A percentile compares a stretch with the other conserved stretches of the same genome.
phyloP scores from a whole-genome alignment of 2,797 vertebrate genomes.

The Crenichthys baileyi region DNA sequence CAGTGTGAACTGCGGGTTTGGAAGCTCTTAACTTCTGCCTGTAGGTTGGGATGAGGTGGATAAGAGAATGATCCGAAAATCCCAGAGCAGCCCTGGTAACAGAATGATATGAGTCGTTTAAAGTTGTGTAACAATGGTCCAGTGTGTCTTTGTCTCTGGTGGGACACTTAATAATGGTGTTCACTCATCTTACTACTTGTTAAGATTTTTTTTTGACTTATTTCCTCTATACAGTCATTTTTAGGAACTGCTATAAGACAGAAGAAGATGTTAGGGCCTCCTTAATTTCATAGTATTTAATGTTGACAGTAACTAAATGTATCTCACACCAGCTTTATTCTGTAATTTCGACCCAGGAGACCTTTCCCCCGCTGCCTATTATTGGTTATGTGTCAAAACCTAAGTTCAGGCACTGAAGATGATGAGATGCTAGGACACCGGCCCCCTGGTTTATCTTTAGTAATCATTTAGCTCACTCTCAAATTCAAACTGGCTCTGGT shows the following conservation, averaged over 20 bases:
- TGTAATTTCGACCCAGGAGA: constrained; percentile 1
- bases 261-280: constrained; percentile 15
- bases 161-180: background rate
- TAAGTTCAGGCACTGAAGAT: background rate
- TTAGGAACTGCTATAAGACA: constrained; percentile 19
- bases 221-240: constrained; percentile 19
- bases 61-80: too few species aligned
- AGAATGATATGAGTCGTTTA: too few species aligned
- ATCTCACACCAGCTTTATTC: constrained; percentile 2
- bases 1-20: too few species aligned
- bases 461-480: constrained; percentile 40
- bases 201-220: constrained; percentile 17
- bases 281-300: constrained; percentile 28
- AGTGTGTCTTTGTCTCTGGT: too few species aligned
- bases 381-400: constrained; percentile 15
- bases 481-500: constrained; percentile 40
- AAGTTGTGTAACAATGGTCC: too few species aligned
- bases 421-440: background rate
- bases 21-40: too few species aligned
- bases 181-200: constrained; percentile 8
- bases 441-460: constrained; percentile 24
- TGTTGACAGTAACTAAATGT: constrained; percentile 11
- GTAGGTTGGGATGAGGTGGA: too few species aligned
- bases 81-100: too few species aligned
- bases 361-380: constrained; percentile 3